Conservation (phyloP, 2,888 invertebrate species). For the Lagria hirta region DNA sequence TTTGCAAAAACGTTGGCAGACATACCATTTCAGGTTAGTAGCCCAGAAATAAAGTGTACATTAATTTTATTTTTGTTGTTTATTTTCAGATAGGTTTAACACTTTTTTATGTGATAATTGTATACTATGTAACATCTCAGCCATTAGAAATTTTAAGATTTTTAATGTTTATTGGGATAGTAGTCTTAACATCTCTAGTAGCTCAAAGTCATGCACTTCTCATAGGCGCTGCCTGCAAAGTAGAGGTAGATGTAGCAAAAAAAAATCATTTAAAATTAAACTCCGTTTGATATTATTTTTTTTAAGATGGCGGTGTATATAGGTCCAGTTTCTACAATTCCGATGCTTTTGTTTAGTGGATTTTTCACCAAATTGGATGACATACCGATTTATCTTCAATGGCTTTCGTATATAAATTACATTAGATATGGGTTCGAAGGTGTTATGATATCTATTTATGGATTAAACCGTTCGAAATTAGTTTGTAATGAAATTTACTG, state of each 20-base stretch:
- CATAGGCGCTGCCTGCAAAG: slow-evolving; percentile 89
- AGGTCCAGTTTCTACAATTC: slow-evolving; percentile 89
- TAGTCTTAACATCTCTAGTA: slow-evolving; percentile 84
- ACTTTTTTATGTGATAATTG: slow-evolving; percentile 79
- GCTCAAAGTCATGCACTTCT: slow-evolving; percentile 90
- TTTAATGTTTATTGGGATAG: slow-evolving; percentile 73
- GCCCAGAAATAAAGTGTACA: too few relatives aligned
- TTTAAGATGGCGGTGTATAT: slow-evolving; percentile 66
- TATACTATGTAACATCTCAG: slow-evolving; percentile 94
- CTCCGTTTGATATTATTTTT: neutral
- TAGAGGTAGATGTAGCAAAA: too few relatives aligned
- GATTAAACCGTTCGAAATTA: slow-evolving; percentile 77
- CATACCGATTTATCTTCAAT: slow-evolving; percentile 84
- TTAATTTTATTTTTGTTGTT: too few relatives aligned
- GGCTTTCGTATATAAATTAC: slow-evolving; percentile 89
- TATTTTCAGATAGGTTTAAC: slow-evolving; percentile 84
- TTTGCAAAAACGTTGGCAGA: slow-evolving; percentile 96
- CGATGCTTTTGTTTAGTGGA: slow-evolving; percentile 89
- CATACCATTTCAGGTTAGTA: slow-evolving; percentile 87
- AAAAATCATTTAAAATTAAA: slow-evolving; percentile 18
- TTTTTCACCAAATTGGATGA: slow-evolving; percentile 93
- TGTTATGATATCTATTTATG: slow-evolving; percentile 86
- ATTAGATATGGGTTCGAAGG: slow-evolving; percentile 93
- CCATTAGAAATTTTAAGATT: slow-evolving; percentile 86
- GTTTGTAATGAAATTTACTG: slow-evolving; percentile 82